phyloP scores from a whole-genome alignment of 2,797 vertebrate genomes.

The Neosilurus mollespiculum region DNA sequence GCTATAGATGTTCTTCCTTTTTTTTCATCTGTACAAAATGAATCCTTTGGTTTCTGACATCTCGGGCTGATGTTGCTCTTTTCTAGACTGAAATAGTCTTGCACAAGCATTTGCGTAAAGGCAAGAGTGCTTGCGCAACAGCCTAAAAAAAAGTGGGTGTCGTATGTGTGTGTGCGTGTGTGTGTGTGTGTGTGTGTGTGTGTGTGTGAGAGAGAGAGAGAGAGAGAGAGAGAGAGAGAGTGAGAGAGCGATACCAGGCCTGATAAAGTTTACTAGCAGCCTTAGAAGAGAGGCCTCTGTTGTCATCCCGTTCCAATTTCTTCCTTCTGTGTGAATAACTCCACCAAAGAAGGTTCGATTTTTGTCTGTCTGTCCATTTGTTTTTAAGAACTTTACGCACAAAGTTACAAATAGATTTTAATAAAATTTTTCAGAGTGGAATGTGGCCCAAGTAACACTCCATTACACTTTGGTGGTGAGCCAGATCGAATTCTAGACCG shows the following conservation, averaged over 20 bases:
- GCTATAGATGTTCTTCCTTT: not conserved
- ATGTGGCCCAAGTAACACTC: no score
- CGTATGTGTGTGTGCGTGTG: not conserved
- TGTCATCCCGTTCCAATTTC: constrained; percentile 7
- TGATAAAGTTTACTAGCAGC: constrained; percentile 34
- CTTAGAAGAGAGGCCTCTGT: constrained; percentile 9
- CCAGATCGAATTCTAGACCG: no score
- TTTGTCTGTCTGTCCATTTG: no score
- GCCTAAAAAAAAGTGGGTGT: not conserved
- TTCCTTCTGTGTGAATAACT: not conserved
- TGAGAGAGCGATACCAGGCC: not conserved
- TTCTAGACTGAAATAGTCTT: not conserved
- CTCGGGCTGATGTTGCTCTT: not conserved
- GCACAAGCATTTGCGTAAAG: constrained; percentile 9
- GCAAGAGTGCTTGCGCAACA: not conserved
- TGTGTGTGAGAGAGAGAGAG: not conserved
- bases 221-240: constrained; percentile 15
- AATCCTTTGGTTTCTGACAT: not conserved
- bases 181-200: not conserved
- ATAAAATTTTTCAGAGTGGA: no score
- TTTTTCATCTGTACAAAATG: not conserved
- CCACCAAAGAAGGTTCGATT: no score
- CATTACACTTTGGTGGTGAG: no score
- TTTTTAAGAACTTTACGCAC: no score
- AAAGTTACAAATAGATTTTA: no score